Base-by-base conservation (phyloP, 1,140 invertebrate genomes). In the Chymomyza costata region DNA sequence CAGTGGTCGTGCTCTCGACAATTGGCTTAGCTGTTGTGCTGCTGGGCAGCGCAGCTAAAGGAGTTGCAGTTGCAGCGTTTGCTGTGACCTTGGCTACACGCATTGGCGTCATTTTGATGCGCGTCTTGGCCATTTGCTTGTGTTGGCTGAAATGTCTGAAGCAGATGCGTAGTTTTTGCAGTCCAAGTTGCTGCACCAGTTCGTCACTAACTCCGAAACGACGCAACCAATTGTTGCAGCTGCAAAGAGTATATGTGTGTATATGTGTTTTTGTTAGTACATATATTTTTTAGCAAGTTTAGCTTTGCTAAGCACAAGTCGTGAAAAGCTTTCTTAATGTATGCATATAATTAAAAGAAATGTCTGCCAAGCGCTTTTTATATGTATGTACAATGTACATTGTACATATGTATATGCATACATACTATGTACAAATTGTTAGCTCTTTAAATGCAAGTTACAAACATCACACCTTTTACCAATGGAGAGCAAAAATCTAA, bases 31-130 rank as follows among this genome's bases (percentile, higher is more conserved):
- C 43, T 49, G 48, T 18, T 40, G 32, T 51, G 38, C 30, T 38
- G 31, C 15, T 37, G 28, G 25, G 25, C 10, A 10, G 25, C 13
- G 31, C 3, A n/a, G 31, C 3, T 34, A 11, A 3, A n/a, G 31
- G 5, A n/a, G 31, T 49, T 40, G 44, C 37, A 38, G 43, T 41
- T 6, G 15, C 48, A 3, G n/a, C 15, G 7, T 10, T 31, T 25
- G 31, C 19, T 10, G 41, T 25, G 37, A 49, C 65, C 62, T 83
- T 83, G n/a, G 68, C 32, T 21, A 58, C 46, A 38, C 82, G 82
- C 43, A 81, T 52, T 45, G 82, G 82, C 51, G 81, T 83, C 34
- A 69, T 83, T 57, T 83, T 83, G 39, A 83, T 83, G 54, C 82
- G 74, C 43, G 82, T 84, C 40, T 83, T 84, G 53, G 82, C 82